phyloP scores from a whole-genome alignment of 2,888 invertebrate genomes.

The Cosmia trapezina region DNA sequence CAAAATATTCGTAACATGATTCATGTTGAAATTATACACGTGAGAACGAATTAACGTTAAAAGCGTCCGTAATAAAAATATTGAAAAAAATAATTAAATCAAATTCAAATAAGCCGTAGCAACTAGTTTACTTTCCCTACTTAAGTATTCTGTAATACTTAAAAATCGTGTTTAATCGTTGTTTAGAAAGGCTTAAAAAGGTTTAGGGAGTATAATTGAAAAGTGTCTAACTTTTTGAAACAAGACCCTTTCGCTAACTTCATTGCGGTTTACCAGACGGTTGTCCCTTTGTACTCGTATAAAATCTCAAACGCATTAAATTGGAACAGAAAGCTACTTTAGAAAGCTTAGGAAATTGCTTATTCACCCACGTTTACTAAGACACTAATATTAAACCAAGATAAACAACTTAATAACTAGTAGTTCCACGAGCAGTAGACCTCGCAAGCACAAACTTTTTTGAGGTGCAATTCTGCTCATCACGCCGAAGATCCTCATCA shows the following conservation, averaged over 20 bases:
- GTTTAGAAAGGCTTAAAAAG: slow-evolving; percentile 19
- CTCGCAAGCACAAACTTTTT: too few relatives aligned
- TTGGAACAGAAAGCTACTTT: not conserved
- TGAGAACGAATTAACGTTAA: too few relatives aligned
- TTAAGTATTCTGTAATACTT: slow-evolving; percentile 17
- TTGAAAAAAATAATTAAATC: too few relatives aligned
- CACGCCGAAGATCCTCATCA: too few relatives aligned
- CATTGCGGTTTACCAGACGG: slow-evolving; percentile 6
- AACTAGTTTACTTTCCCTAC: not conserved
- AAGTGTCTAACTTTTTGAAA: slow-evolving; percentile 43
- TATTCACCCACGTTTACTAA: not conserved
- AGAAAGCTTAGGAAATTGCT: slow-evolving; percentile 5
- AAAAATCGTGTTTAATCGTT: slow-evolving; percentile 18
- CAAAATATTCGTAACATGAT: too few relatives aligned
- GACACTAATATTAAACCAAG: not conserved
- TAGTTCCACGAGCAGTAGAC: too few relatives aligned
- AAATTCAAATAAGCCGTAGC: too few relatives aligned
- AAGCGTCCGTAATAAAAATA: too few relatives aligned
- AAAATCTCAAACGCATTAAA: slow-evolving; percentile 14
- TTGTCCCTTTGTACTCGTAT: slow-evolving; percentile 2
- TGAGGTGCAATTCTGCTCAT: too few relatives aligned
- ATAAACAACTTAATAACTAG: not conserved
- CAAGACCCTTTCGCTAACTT: slow-evolving; percentile 25
- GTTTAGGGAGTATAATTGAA: slow-evolving; percentile 38
- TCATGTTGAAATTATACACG: too few relatives aligned